Evolutionary conservation across 2,797 vertebrate species (phyloP), one percentile per base, ranked within the genome.

Genomic region (Characodon lateralis): DNA sequence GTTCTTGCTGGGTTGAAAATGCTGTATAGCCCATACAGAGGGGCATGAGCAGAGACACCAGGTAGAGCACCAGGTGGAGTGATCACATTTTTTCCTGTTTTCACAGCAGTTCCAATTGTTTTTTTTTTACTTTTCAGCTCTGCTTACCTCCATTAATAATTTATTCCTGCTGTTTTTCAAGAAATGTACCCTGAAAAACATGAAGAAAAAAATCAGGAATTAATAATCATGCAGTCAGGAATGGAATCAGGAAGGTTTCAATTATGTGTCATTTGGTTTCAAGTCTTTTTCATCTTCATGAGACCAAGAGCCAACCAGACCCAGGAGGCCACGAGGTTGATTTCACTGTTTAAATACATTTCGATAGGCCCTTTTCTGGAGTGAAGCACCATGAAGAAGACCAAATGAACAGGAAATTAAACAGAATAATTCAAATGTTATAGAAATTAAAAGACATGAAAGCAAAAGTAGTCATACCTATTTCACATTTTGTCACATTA

Each of bases 1-100:
- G 93, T 89, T 89, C 86, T 87, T 10, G 82, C 76, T 72, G 88
- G 79, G 84, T 18, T 86, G 81, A 78, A 90, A 80, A 78, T 73
- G 81, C 82, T 83, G 85, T 31, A 35, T 51, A 66, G 74, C 79
- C 74, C 48, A 53, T n/a, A n/a, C 43, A 72, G 88, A 83, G 83
- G 84, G 84, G 88, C 79, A 79, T 74, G 87, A 85, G 72, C 35
- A 68, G 83, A 78, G 81, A 69, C 78, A 69, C 73, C 83, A 87
- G 87, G 86, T 89, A 77, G 58, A 12, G 72, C 80, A 74, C 71
- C 83, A 85, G 85, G 90, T 85, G 83, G 75, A 73, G 82, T 6
- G 6, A 70, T 83, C 24, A 3, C 46, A 51, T 41, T 53, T n/a
- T 59, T 35, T 9, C 1, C 18, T 10, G n/a, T 31, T 73, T 41